phyloP scores from a whole-genome alignment of 2,113 vertebrate genomes.

The Recurvirostra avosetta region DNA sequence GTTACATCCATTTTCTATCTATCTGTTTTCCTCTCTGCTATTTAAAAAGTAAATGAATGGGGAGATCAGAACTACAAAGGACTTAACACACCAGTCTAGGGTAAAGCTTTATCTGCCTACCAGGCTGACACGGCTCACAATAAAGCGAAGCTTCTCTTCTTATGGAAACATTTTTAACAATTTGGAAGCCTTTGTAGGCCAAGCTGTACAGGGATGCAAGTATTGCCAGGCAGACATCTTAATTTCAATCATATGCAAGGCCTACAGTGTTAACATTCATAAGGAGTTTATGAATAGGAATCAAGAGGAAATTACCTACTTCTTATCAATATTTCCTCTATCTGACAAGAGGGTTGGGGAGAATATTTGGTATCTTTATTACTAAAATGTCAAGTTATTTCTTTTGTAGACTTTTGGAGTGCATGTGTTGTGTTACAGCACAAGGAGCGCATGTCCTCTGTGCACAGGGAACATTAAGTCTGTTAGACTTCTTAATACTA shows the following conservation, averaged over 20 bases:
- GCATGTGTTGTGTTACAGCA: background rate
- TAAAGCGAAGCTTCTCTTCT: slow-evolving; percentile 32
- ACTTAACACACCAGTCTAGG: background rate
- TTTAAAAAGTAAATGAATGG: slow-evolving; percentile 53
- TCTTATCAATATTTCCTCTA: slow-evolving; percentile 62
- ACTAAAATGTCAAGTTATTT: slow-evolving; percentile 26
- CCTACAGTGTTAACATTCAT: slow-evolving; percentile 32
- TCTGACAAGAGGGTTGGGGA: slow-evolving; percentile 1
- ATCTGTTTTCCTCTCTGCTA: slow-evolving; percentile 10
- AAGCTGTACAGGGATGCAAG: background rate
- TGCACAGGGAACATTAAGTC: background rate
- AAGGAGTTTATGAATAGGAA: slow-evolving; percentile 36
- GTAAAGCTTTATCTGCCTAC: slow-evolving; percentile 54
- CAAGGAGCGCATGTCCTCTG: background rate
- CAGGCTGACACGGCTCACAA: slow-evolving; percentile 25
- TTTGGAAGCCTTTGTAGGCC: background rate
- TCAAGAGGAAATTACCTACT: slow-evolving; percentile 64
- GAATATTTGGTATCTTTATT: slow-evolving; percentile 49
- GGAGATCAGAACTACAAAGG: slow-evolving; percentile 24
- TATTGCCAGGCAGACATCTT: slow-evolving; percentile 19
- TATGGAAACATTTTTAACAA: slow-evolving; percentile 26
- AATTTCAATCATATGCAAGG: background rate
- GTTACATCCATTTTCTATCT: background rate
- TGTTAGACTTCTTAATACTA: background rate
- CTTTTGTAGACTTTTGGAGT: slow-evolving; percentile 34